Evolutionary conservation across 1,140 invertebrate species (phyloP), one percentile per base, ranked within the genome.

Genomic region (Aphelinus certus): DNA sequence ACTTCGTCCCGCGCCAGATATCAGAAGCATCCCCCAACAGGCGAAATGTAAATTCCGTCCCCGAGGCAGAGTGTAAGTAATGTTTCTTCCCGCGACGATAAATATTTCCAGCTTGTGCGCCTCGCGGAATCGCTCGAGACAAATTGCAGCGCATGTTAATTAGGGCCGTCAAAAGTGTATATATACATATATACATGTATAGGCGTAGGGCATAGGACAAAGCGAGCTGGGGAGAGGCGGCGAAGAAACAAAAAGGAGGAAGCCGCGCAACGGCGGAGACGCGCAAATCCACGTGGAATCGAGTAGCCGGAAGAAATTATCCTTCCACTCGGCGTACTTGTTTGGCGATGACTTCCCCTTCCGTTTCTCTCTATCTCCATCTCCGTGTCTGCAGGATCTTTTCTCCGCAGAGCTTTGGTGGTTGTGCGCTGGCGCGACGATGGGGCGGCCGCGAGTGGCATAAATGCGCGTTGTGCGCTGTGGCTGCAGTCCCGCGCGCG

Each of bases 271-370:
- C 26, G 26, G 0, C 26, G 26, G 26, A 26, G 26, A 26, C 26
- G 26, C 26, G 26, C 26, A 26, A 26, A 26, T 3, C 26, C 7
- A 9, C 43, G 58, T 7, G 65, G 70, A 74, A 65, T 55, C 61
- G 72, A 72, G 64, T 64, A 77, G 64, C 62, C 73, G 69, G 71
- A 76, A 81, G 76, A 79, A 78, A 79, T 76, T 76, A 76, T 78
- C 77, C 66, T 72, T 62, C 74, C 75, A 68, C 76, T 53, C 51
- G 51, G 51, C 51, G 51, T 10, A 60, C 26, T 47, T 10, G 70
- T 62, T 42, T 75, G 64, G 65, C 49, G 51, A 62, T 7, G 42
- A 58, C 55, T 71, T 53, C 42, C 46, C 49, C 46, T 69, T 10
- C 1, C 60, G 10, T 10, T 61, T 71, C 51, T 67, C 73, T 58